These are phyloP conservation scores for Cossypha caffra DNA, from an alignment of 2,797 vertebrate species.

Conservation along the genomic window DNA sequence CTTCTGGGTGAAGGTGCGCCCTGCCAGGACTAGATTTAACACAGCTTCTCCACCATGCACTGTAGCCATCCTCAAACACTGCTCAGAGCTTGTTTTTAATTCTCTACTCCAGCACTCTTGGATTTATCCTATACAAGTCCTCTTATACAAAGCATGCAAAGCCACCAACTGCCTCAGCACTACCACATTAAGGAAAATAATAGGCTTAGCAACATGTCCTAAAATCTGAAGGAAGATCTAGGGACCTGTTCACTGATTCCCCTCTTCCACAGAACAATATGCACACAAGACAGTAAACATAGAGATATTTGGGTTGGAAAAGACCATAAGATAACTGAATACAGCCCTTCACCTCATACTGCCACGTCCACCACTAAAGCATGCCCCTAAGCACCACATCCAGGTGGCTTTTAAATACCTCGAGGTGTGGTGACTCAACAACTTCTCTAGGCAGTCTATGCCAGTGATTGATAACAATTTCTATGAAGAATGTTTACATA, in stretches of 20 bases:
- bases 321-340: neutral
- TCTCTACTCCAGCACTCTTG: neutral
- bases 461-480: neutral
- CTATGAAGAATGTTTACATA: neutral
- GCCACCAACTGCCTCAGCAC: neutral
- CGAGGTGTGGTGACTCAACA: neutral
- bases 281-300: fast-evolving
- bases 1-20: neutral
- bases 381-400: fast-evolving
- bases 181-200: neutral
- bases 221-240: neutral
- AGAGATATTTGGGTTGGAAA: neutral
- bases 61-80: neutral
- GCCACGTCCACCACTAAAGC: neutral
- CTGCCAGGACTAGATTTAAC: neutral
- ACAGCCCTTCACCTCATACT: neutral
- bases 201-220: neutral
- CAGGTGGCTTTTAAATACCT: neutral
- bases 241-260: neutral
- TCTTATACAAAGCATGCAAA: neutral
- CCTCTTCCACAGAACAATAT: neutral
- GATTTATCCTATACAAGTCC: neutral
- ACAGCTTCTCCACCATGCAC: neutral
- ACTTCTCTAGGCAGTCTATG: neutral
- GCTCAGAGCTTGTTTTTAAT: neutral